These are phyloP conservation scores for Eurytoma adleriae DNA, from an alignment of 2,888 invertebrate genomes.

Conservation along the genomic window DNA sequence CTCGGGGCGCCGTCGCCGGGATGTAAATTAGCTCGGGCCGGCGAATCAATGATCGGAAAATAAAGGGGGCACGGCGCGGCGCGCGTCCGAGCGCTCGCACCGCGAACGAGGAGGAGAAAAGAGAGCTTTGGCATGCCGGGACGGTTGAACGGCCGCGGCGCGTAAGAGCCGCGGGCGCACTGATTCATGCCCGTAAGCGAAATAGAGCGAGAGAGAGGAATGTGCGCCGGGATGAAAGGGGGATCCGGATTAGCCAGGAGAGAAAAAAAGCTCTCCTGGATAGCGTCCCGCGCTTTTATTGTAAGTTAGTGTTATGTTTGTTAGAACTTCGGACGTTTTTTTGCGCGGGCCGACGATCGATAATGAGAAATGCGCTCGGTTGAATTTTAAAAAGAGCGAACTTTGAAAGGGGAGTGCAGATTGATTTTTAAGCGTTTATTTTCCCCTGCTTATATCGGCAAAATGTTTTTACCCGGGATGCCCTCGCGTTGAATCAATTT, in stretches of 20 bases:
- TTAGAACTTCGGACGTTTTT: not conserved
- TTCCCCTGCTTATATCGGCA: too few species aligned
- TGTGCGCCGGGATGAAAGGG: not conserved
- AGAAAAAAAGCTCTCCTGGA: not conserved
- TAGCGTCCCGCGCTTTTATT: conserved; percentile 5
- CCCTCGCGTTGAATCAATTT: too few species aligned
- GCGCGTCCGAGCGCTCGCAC: not conserved
- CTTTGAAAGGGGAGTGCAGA: too few species aligned
- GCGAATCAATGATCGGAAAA: conserved; percentile 48
- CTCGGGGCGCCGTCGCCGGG: conserved; percentile 27
- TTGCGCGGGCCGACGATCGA: too few species aligned
- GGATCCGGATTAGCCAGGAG: conserved; percentile 13
- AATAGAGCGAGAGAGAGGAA: conserved; percentile 3
- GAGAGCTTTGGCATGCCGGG: conserved; percentile 5
- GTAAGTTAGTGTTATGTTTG: conserved; percentile 44
- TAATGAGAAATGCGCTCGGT: too few species aligned
- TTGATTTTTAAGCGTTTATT: too few species aligned
- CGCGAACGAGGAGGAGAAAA: not conserved
- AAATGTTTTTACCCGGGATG: too few species aligned
- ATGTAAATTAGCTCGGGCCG: conserved; percentile 51
- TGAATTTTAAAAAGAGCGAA: too few species aligned
- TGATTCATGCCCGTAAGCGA: conserved; percentile 8
- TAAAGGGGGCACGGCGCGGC: conserved; percentile 18
- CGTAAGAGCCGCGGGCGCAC: not conserved
- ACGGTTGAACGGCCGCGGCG: not conserved